Evolutionary conservation across 2,113 vertebrate genomes (phyloP).

Genomic region (Lepidothrix coronata): DNA sequence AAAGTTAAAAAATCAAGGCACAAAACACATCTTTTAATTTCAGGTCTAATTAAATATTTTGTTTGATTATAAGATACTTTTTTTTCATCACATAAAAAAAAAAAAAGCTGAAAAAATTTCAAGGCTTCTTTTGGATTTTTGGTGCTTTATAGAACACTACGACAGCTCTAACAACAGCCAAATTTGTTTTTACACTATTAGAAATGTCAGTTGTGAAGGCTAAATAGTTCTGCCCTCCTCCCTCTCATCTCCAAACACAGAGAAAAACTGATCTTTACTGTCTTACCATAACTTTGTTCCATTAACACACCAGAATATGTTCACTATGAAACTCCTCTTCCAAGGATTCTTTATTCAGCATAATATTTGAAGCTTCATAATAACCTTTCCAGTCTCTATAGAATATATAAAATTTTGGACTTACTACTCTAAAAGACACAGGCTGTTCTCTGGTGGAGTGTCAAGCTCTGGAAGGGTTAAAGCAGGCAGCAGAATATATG

Average conservation of each 20-base stretch:
- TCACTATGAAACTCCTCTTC: neutral
- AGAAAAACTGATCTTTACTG: neutral
- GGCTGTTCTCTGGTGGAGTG: neutral
- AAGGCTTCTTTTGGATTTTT: neutral
- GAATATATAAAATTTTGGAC: neutral
- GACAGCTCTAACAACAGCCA: neutral
- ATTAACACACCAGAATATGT: neutral
- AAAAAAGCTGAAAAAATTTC: neutral
- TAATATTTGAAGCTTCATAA: neutral
- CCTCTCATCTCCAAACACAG: neutral
- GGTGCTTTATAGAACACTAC: neutral
- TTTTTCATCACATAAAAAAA: neutral
- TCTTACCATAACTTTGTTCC: neutral
- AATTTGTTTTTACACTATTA: neutral
- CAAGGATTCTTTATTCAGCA: neutral
- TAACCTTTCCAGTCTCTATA: neutral
- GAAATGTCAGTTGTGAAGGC: neutral
- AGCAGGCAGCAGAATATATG: neutral
- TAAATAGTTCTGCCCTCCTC: neutral
- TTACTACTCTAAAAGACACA: neutral
- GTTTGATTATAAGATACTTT: neutral
- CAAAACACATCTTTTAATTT: neutral
- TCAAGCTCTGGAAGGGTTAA: neutral
- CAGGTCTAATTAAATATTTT: neutral
- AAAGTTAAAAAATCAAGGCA: neutral